Base-by-base conservation (phyloP, 2,888 invertebrate genomes). In the Hirtodrosophila confusa region DNA sequence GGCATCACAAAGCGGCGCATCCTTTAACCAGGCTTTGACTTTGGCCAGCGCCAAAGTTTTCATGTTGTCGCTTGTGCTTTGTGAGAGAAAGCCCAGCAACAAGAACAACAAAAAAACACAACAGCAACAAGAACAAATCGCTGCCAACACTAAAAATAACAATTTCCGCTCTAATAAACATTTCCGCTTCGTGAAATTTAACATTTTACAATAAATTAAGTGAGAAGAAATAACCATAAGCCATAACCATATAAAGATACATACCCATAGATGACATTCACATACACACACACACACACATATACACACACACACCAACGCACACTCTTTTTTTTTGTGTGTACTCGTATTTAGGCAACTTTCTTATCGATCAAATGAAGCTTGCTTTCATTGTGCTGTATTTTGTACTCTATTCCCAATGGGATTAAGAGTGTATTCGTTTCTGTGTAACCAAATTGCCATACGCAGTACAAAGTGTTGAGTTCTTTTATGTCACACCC, bases 91-190 rank as follows among this genome's bases (percentile, higher is more conserved):
- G 33, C 41, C 40, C 45, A 63, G 27, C 33, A 63, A 33, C 31
- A 62, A 39, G 37, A 44, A 27, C n/a, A 36, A 17, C 43, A n/a
- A n/a, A n/a, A n/a, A n/a, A n/a, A n/a, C n/a, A n/a, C n/a, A 49
- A 36, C 29, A 72, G 24, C 40, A 40, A 8, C 49, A 69, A 58
- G 35, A 68, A 66, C 65, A 65, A 77, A 62, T 76, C 64, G 64
- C 69, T 69, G 69, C 60, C 67, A 82, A 72, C 84, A 84, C 85
- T 88, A 85, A 85, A 85, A 85, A 85, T 85, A 85, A 84, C 85
- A 86, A 86, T 86, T 86, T 86, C 85, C 85, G 85, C 85, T 86
- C 85, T 86, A 86, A 88, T 86, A 88, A 86, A 88, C 88, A 88
- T 86, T 86, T 86, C 88, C 85, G 88, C 85, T 86, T 86, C 71